These are phyloP conservation scores for mouse (Mus musculus) DNA, from an alignment of 2,113 vertebrate genomes.

Conservation along the genomic window GRCm39 chrX:145502501-145503000, in stretches of 20 bases:
- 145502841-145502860: background rate
- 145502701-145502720: background rate
- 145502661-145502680: background rate
- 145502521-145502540: background rate
- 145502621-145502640: background rate
- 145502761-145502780: background rate
- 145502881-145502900: constrained; percentile 1
- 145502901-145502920: background rate
- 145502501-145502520: background rate
- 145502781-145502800: background rate
- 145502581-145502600: background rate
- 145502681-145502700: background rate
- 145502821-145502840: background rate
- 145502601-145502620: background rate
- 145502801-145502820: background rate
- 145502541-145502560: background rate
- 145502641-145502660: background rate
- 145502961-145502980: background rate
- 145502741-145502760: background rate
- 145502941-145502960: background rate
- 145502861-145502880: background rate
- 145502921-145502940: background rate
- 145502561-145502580: background rate
- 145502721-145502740: background rate
- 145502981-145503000: background rate